Percentiles rank a stretch among this genome's conserved stretches.
Evolutionary conservation across 2,888 invertebrate genomes (phyloP).

Genomic region (Amiota mariae): DNA sequence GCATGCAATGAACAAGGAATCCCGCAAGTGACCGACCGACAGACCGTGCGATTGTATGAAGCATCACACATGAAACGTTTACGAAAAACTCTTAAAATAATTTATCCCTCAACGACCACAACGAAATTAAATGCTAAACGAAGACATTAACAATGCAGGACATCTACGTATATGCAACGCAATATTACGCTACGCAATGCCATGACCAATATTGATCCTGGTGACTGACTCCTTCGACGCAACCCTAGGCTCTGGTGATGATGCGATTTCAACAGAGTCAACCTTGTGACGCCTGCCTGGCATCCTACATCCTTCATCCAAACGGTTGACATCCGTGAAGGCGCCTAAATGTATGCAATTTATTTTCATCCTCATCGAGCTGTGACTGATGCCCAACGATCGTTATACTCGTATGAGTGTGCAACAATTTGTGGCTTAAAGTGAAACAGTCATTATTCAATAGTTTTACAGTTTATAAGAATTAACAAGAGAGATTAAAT

Average conservation of each 20-base stretch:
- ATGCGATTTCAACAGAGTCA: background rate
- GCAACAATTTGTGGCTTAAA: background rate
- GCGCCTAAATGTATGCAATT: slow-evolving; percentile 35
- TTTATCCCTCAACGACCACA: slow-evolving; percentile 59
- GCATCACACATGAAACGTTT: slow-evolving; percentile 16
- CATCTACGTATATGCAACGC: slow-evolving; percentile 32
- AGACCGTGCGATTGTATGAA: background rate
- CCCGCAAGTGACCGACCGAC: background rate
- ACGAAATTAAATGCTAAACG: slow-evolving; percentile 68
- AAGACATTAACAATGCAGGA: slow-evolving; percentile 61
- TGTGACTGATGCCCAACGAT: background rate
- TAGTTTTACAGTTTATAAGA: too few species aligned
- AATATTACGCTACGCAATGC: background rate
- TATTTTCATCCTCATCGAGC: slow-evolving; percentile 2
- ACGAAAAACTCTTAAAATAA: slow-evolving; percentile 52
- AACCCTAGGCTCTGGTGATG: background rate
- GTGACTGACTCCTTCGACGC: background rate
- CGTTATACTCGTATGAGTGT: background rate
- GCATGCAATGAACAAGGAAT: slow-evolving; percentile 6
- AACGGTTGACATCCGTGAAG: background rate
- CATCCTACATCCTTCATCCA: background rate
- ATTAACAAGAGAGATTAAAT: too few species aligned
- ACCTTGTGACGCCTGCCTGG: background rate
- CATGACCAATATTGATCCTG: background rate
- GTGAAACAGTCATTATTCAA: background rate